A percentile compares a stretch with the other conserved stretches of the same genome.
These are phyloP conservation scores for Drosophila saltans DNA, from an alignment of 1,140 invertebrate genomes.

Conservation along the genomic window DNA sequence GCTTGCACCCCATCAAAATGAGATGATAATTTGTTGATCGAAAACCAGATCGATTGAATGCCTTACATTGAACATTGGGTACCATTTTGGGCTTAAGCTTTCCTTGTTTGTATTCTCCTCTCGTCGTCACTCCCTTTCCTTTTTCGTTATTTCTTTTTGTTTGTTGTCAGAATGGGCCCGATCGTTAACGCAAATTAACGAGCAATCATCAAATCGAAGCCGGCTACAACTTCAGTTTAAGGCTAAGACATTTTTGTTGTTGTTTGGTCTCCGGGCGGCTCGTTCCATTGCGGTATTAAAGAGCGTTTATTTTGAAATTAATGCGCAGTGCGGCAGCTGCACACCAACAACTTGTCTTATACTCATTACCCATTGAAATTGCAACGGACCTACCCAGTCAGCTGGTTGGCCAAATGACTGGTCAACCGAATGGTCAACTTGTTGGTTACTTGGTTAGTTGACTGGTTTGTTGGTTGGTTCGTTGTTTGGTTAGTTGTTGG, in stretches of 20 bases:
- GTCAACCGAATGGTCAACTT: neutral
- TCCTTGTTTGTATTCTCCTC: constrained; percentile 52
- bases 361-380: constrained; percentile 77
- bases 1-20: constrained; percentile 65
- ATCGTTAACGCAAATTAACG: constrained; percentile 83
- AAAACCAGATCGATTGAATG: constrained; percentile 55
- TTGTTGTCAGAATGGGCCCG: constrained; percentile 28
- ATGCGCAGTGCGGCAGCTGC: constrained; percentile 63
- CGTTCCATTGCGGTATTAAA: constrained; percentile 43
- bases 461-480: constrained; percentile 16
- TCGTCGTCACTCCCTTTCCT: constrained; percentile 28
- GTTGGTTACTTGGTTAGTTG: neutral
- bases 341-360: constrained; percentile 63
- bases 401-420: constrained; percentile 9
- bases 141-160: constrained; percentile 43
- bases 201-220: constrained; percentile 80
- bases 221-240: constrained; percentile 30
- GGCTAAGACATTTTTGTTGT: too few relatives aligned
- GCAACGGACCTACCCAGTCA: constrained; percentile 39
- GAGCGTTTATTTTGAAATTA: constrained; percentile 77
- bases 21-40: constrained; percentile 80
- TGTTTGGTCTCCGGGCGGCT: neutral
- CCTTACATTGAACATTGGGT: too few relatives aligned
- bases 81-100: constrained; percentile 50
- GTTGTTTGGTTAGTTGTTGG: constrained; percentile 13